phyloP scores from a whole-genome alignment of 2,888 invertebrate species.

The Globia sparganii region DNA sequence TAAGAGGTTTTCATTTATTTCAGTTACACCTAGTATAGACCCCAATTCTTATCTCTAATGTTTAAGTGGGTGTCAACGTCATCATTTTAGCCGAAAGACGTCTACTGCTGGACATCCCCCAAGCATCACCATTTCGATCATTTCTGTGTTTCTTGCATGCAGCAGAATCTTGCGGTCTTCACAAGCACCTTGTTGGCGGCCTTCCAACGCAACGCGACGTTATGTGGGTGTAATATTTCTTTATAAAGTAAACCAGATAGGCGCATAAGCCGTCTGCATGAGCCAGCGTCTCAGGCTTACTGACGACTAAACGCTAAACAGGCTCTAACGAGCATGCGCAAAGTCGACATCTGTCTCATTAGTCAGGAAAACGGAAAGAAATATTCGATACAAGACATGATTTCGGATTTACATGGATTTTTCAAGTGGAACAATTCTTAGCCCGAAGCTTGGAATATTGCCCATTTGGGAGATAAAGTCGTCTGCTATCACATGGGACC shows the following conservation, averaged over 20 bases:
- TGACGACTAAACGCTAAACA: neutral
- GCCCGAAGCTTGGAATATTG: constrained; percentile 16
- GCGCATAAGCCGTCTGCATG: neutral
- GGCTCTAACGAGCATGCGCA: constrained; percentile 14
- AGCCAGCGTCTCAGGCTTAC: constrained; percentile 7
- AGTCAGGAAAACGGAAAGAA: neutral
- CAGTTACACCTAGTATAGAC: neutral
- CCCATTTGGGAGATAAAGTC: constrained; percentile 15
- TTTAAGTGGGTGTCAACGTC: neutral
- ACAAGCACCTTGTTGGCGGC: neutral
- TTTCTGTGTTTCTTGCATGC: neutral
- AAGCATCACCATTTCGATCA: neutral
- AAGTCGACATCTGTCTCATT: neutral
- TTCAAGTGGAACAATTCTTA: constrained; percentile 9
- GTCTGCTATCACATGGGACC: constrained; percentile 11
- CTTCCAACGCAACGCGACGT: neutral
- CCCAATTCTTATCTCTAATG: neutral
- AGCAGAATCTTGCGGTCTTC: neutral
- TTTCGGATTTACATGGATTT: constrained; percentile 13
- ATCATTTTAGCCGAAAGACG: neutral
- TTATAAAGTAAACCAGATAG: neutral
- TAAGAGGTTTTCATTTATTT: neutral
- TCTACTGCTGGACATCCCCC: neutral
- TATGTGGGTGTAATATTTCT: neutral
- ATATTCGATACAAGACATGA: constrained; percentile 14